These are phyloP conservation scores for Hippasteria phrygiana DNA, from an alignment of 53 echinoderm and acorn worm species.

Conservation along the genomic window DNA sequence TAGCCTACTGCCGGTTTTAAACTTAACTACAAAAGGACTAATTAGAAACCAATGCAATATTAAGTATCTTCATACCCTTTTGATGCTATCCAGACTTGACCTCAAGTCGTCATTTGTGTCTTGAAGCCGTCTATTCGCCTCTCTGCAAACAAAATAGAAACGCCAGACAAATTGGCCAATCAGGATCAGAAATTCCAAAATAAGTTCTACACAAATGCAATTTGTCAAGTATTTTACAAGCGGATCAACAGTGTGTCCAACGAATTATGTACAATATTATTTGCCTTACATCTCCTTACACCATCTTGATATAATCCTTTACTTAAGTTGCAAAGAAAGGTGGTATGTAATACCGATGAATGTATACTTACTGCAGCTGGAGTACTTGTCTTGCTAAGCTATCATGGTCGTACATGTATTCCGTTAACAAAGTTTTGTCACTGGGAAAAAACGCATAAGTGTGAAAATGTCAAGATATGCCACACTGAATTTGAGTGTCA, in stretches of 20 bases:
- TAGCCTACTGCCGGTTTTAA: neutral
- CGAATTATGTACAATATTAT: neutral
- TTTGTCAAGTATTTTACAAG: too few relatives aligned
- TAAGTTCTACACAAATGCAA: too few relatives aligned
- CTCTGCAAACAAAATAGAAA: slow-evolving; percentile 50
- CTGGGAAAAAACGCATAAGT: slow-evolving; percentile 35
- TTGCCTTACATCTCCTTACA: neutral
- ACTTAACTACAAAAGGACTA: neutral
- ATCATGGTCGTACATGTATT: slow-evolving; percentile 90
- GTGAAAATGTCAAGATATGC: too few relatives aligned
- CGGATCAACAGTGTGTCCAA: too few relatives aligned
- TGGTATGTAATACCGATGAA: neutral
- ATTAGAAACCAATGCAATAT: neutral
- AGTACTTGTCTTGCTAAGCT: slow-evolving; percentile 89
- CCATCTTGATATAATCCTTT: too few relatives aligned
- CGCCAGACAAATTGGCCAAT: too few relatives aligned
- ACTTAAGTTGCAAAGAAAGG: neutral
- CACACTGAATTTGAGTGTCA: too few relatives aligned
- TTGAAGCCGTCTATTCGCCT: slow-evolving; percentile 93
- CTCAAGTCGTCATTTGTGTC: slow-evolving; percentile 96
- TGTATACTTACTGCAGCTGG: slow-evolving; percentile 94
- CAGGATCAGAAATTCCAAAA: too few relatives aligned
- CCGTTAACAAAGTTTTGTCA: slow-evolving; percentile 67
- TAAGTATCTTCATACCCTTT: slow-evolving; percentile 60
- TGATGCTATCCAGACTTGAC: slow-evolving; percentile 74